Conservation (phyloP, 2,888 invertebrate species). For the Eristalis tenax region DNA sequence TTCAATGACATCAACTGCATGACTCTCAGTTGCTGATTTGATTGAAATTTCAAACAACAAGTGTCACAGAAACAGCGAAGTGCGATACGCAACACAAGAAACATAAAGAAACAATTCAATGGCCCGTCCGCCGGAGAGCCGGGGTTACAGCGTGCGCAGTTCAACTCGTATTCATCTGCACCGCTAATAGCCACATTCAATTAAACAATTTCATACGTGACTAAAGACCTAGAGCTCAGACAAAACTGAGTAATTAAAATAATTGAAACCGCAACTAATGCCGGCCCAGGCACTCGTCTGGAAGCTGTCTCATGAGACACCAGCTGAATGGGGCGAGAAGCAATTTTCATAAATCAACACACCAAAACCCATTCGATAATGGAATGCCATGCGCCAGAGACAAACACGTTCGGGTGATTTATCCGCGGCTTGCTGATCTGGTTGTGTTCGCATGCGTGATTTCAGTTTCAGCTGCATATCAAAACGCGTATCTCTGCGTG, state of each 20-base stretch:
- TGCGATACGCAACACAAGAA: background rate
- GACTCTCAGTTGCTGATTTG: background rate
- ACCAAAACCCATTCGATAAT: slow-evolving; percentile 1
- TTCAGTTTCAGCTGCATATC: background rate
- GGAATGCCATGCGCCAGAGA: slow-evolving; percentile 16
- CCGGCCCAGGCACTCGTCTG: background rate
- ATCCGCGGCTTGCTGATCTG: slow-evolving; percentile 37
- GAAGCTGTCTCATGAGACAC: background rate
- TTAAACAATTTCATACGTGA: background rate
- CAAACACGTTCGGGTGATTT: slow-evolving; percentile 38
- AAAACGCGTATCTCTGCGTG: background rate
- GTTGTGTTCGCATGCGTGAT: slow-evolving; percentile 35
- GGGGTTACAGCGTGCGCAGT: background rate
- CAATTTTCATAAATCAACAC: slow-evolving; percentile 29
- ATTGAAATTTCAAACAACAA: background rate
- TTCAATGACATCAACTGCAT: background rate
- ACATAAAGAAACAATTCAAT: background rate
- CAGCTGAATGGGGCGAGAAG: slow-evolving; percentile 16
- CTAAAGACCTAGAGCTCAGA: background rate
- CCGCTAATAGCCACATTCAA: background rate
- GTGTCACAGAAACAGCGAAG: background rate
- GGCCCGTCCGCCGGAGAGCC: background rate
- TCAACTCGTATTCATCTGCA: background rate
- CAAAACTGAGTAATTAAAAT: background rate
- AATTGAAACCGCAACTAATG: background rate